These are phyloP conservation scores for Archilochus colubris DNA, from an alignment of 2,113 vertebrate genomes.

Conservation along the genomic window DNA sequence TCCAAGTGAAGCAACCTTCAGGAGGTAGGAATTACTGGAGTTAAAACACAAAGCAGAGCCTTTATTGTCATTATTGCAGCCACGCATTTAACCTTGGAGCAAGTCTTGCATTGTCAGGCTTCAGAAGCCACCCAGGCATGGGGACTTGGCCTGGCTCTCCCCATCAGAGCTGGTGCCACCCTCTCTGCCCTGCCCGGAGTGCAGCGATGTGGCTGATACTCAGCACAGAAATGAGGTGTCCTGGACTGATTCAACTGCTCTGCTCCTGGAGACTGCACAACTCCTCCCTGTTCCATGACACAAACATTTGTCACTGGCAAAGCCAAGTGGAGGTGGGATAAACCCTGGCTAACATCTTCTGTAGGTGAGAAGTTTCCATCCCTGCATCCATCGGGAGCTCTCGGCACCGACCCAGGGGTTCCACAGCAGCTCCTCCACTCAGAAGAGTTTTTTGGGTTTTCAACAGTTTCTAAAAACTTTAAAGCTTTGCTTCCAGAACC, in stretches of 20 bases:
- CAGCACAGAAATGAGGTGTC: background rate
- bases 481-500: background rate
- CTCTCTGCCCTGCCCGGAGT: accelerated
- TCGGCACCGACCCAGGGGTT: accelerated
- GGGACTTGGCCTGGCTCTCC: background rate
- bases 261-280: accelerated
- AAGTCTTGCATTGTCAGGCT: accelerated
- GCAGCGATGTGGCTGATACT: accelerated
- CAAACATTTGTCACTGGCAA: accelerated
- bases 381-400: accelerated
- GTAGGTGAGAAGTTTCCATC: background rate
- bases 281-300: accelerated
- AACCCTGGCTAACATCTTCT: accelerated
- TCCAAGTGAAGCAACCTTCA: background rate
- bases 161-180: background rate
- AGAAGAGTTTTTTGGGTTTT: background rate
- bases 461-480: background rate
- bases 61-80: background rate
- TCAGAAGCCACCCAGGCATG: accelerated
- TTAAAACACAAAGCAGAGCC: accelerated
- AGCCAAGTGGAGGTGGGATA: too few species aligned
- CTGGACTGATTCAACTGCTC: background rate
- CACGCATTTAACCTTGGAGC: accelerated
- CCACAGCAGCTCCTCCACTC: background rate
- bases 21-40: background rate